Base-by-base conservation (phyloP, 2,888 invertebrate genomes). In the Ctena decussata region DNA sequence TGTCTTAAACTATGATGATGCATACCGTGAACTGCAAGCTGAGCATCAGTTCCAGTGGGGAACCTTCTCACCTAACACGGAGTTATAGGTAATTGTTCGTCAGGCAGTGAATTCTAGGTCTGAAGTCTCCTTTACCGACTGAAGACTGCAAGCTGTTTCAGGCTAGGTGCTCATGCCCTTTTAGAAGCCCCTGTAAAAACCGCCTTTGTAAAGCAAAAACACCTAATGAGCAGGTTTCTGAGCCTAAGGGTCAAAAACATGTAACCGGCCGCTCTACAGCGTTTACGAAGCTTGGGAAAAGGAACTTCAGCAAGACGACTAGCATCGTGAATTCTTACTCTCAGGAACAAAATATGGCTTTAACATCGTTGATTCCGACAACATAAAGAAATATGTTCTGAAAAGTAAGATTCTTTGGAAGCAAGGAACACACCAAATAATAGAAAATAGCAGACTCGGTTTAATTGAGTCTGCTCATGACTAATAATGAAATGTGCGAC, bases 101-200 rank as follows among this genome's bases (percentile, higher is more conserved):
- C 37, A 74, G n/a, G 41, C 53, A 21, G 24, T 24, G 18, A n/a
- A 49, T 5, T 11, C 18, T 15, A 24, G 46, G 24, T 11, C 30
- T 21, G n/a, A 24, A 83, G 32, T 30, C 6, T 6, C 30, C 6
- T 11, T 35, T 18, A 69, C 12, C 24, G 35, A 27, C 69, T 18
- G 82, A 82, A 49, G 78, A 82, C 18, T 78, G 74, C 37, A 72
- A 46, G n/a, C 71, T 82, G 8, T 83, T 79, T 46, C 78, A 83
- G 41, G 83, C 83, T 8, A 82, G 72, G 53, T 60, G 78, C 18
- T 12, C 53, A 11, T 82, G 82, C 65, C 77, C 77, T 30, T 77
- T 82, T 74, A 78, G 82, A 12, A 57, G 15, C 15, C 32, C 37
- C 12, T 82, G 78, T 37, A 46, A 70, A 5, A 78, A 70, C 35